Conservation (phyloP, 1,140 invertebrate genomes). For the Nasonia vitripennis region DNA sequence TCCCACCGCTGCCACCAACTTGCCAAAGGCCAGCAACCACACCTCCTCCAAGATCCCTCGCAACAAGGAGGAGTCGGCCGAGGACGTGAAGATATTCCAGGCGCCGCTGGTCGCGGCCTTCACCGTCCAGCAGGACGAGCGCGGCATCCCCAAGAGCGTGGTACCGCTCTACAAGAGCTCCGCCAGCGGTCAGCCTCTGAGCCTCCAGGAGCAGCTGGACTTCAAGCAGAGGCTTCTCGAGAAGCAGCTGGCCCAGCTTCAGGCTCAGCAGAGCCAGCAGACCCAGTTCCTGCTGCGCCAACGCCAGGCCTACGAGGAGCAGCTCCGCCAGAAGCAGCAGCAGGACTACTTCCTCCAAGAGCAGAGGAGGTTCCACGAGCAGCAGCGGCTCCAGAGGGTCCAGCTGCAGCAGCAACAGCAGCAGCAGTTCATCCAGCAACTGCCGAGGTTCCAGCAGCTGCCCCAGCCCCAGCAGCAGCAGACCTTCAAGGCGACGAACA, state of each 20-base stretch:
- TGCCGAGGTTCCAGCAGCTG: constrained; percentile 62
- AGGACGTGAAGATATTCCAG: constrained; percentile 86
- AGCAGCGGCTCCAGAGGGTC: constrained; percentile 60
- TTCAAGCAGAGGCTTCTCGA: constrained; percentile 83
- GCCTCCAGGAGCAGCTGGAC: constrained; percentile 78
- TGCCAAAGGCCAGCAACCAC: constrained; percentile 60
- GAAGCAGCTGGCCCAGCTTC: constrained; percentile 80
- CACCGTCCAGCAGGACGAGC: constrained; percentile 87
- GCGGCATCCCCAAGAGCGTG: constrained; percentile 84
- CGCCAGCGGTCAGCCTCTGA: constrained; percentile 65
- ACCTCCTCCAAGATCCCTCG: constrained; percentile 60
- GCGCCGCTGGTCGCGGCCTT: constrained; percentile 88
- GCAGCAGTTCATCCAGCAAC: constrained; percentile 62
- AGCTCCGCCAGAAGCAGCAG: constrained; percentile 72
- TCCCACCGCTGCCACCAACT: constrained; percentile 56
- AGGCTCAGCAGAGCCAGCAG: constrained; percentile 82
- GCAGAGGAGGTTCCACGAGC: constrained; percentile 65
- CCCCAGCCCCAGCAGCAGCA: constrained; percentile 66
- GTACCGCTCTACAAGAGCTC: constrained; percentile 79
- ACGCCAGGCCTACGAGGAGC: constrained; percentile 77
- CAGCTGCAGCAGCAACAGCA: constrained; percentile 60
- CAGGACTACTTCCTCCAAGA: constrained; percentile 74
- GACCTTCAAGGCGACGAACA: constrained; percentile 61
- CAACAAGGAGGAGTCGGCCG: constrained; percentile 64
- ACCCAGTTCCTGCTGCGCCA: constrained; percentile 79